phyloP scores from a whole-genome alignment of 2,113 vertebrate species.

The Lophotis ruficrista region DNA sequence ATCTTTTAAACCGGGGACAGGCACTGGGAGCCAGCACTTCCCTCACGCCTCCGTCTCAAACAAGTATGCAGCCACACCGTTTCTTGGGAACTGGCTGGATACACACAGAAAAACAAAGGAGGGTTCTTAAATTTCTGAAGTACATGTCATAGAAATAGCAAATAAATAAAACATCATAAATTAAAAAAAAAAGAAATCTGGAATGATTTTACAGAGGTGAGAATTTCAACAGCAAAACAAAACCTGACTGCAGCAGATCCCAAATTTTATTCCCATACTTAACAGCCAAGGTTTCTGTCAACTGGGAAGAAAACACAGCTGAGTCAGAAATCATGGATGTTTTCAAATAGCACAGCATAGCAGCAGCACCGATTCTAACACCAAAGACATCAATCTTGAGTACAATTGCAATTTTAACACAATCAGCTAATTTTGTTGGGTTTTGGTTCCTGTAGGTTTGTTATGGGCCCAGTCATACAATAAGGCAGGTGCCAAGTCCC shows the following conservation, averaged over 20 bases:
- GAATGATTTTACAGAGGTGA: slow-evolving; percentile 17
- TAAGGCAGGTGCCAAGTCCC: neutral
- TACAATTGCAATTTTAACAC: neutral
- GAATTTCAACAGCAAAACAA: neutral
- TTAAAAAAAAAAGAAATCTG: neutral
- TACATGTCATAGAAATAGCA: neutral
- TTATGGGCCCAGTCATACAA: too few relatives aligned
- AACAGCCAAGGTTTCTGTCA: slow-evolving; percentile 1
- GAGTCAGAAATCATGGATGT: neutral
- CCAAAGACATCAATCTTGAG: neutral
- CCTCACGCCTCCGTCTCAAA: neutral
- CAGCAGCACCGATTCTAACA: neutral
- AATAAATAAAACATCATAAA: slow-evolving; percentile 13
- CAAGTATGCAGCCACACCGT: neutral
- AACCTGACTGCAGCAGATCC: neutral
- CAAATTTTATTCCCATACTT: neutral
- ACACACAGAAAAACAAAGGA: slow-evolving; percentile 42
- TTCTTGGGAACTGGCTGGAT: slow-evolving; percentile 19
- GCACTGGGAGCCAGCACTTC: neutral
- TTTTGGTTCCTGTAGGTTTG: neutral
- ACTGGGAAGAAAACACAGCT: neutral
- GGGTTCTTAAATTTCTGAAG: slow-evolving; percentile 7
- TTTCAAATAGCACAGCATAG: neutral
- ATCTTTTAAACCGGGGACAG: neutral
- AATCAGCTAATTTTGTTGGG: neutral